Conservation (phyloP, 2,113 vertebrate genomes). For the Colaptes auratus region DNA sequence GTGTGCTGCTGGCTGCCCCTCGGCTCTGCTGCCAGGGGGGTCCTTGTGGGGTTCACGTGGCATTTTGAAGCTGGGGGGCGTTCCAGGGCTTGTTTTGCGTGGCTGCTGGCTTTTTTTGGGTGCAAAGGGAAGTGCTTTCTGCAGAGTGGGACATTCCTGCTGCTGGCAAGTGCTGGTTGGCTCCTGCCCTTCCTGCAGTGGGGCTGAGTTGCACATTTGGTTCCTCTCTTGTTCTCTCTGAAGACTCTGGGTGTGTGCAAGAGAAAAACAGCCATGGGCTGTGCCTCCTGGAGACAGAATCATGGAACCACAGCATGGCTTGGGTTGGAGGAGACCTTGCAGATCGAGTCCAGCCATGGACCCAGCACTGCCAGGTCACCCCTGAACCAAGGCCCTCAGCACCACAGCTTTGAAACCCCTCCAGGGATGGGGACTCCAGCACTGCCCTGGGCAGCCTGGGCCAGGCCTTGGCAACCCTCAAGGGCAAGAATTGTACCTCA, state of each 20-base stretch:
- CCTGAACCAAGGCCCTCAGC: no score
- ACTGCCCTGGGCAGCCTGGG: no score
- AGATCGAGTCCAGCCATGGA: no score
- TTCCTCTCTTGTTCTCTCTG: conserved; percentile 20
- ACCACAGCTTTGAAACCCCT: no score
- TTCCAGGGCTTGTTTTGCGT: neutral
- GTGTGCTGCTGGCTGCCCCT: neutral
- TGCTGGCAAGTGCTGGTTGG: neutral
- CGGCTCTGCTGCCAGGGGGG: neutral
- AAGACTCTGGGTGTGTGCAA: neutral
- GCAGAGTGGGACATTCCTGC: neutral
- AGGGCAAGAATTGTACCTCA: no score
- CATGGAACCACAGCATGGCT: no score
- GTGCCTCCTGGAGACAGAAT: neutral
- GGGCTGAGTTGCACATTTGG: neutral
- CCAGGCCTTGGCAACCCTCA: no score
- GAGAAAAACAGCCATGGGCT: rapidly evolving
- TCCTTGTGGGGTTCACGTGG: neutral
- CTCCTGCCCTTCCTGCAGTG: neutral
- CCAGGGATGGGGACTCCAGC: no score
- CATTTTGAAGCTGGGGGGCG: neutral
- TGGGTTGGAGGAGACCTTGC: no score
- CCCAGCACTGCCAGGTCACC: no score
- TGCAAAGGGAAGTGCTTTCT: conserved; percentile 47
- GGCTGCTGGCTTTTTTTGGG: neutral